phyloP scores from a whole-genome alignment of 2,113 vertebrate genomes.

The Otis tarda region DNA sequence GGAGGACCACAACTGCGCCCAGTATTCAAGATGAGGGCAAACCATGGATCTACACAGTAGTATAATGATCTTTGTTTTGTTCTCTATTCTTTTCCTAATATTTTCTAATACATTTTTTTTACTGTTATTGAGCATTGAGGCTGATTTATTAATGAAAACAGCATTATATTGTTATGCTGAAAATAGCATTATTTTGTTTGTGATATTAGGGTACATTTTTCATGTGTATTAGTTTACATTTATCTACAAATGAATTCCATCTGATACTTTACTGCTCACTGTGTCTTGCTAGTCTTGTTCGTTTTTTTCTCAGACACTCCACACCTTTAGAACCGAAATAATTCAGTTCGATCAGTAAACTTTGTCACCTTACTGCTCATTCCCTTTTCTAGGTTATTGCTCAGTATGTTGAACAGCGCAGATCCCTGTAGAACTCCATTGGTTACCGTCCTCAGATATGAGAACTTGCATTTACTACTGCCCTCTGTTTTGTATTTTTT shows the following conservation, averaged over 20 bases:
- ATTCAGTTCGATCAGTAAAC: not conserved
- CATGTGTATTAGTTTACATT: not conserved
- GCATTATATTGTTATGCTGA: constrained; percentile 23
- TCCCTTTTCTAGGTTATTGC: constrained; percentile 49
- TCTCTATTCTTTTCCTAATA: constrained; percentile 53
- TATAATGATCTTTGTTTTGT: constrained; percentile 67
- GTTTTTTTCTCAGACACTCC: constrained; percentile 17
- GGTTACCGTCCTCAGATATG: not conserved
- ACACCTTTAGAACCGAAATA: not conserved
- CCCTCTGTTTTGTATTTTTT: not conserved
- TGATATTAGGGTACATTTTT: constrained; percentile 17
- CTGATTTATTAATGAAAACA: constrained; percentile 58
- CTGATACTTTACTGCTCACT: constrained; percentile 14
- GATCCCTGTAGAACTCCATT: not conserved
- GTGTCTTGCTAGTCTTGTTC: constrained; percentile 20
- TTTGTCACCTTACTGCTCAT: not conserved
- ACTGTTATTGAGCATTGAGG: constrained; percentile 17
- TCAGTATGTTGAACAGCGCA: not conserved
- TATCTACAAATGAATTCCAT: constrained; percentile 9
- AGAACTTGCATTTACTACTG: not conserved
- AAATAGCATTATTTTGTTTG: constrained; percentile 4
- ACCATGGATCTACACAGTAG: constrained; percentile 67
- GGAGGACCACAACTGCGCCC: constrained; percentile 63
- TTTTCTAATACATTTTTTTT: constrained; percentile 56
- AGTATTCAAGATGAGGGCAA: constrained; percentile 70